phyloP scores from a whole-genome alignment of 2,797 vertebrate species.

The Eulemur mongoz region DNA sequence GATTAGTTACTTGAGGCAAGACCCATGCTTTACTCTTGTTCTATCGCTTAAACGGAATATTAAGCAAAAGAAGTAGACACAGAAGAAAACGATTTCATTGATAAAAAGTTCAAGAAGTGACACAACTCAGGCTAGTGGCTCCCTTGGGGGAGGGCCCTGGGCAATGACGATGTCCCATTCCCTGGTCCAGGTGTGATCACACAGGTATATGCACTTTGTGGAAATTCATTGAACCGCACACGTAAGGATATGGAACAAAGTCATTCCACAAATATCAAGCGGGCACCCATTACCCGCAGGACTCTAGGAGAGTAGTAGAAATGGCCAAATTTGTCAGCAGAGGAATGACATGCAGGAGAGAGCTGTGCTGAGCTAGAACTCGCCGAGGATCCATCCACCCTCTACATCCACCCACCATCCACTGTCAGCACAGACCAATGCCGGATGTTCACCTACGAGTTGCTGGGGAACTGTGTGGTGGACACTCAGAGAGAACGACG shows the following conservation, averaged over 20 bases:
- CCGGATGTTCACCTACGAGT: neutral
- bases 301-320: neutral
- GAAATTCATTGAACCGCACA: neutral
- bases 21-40: neutral
- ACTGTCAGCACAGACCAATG: neutral
- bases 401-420: neutral
- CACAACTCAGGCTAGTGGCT: neutral
- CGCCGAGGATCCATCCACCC: neutral
- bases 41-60: neutral
- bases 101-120: neutral
- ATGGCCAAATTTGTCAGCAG: neutral
- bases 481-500: neutral
- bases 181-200: neutral
- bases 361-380: neutral
- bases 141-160: neutral
- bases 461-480: neutral
- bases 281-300: neutral
- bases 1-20: neutral
- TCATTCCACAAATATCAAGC: neutral
- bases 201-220: neutral
- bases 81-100: neutral
- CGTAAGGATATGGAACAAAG: neutral
- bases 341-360: neutral
- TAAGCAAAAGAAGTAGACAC: neutral
- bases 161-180: too few relatives aligned